phyloP scores from a whole-genome alignment of 2,888 invertebrate genomes.

The Poecilobothrus nobilitatus region DNA sequence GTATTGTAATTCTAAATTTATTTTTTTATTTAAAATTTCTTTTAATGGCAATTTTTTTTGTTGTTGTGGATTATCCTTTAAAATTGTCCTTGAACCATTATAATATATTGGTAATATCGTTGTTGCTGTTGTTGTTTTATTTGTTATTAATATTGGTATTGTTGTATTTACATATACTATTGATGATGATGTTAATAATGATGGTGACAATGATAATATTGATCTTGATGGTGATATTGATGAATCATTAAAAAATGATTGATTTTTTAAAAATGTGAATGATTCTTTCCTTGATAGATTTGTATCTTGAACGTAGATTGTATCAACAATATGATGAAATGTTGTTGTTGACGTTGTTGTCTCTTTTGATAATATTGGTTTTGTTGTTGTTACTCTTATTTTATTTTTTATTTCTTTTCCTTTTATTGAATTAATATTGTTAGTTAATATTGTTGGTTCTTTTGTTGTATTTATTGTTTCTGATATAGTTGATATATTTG shows the following conservation, averaged over 20 bases:
- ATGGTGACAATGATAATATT: constrained; percentile 15
- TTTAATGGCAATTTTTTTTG: not conserved
- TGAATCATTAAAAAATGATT: not conserved
- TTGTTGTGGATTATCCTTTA: constrained; percentile 17
- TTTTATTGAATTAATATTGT: constrained; percentile 13
- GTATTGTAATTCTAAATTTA: not conserved
- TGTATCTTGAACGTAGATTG: not conserved
- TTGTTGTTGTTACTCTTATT: constrained; percentile 12
- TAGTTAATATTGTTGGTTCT: not conserved
- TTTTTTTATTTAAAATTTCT: not conserved
- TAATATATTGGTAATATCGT: constrained; percentile 33
- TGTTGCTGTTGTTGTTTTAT: constrained; percentile 18
- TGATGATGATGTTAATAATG: constrained; percentile 11
- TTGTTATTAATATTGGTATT: not conserved
- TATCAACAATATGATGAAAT: constrained; percentile 12
- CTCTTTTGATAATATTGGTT: constrained; percentile 14
- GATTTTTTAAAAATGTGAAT: constrained; percentile 10
- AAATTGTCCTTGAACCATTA: constrained; percentile 34
- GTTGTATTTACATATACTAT: no score
- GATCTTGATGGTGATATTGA: not conserved
- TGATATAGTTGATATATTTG: constrained; percentile 18
- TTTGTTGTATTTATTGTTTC: constrained; percentile 15
- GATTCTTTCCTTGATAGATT: constrained; percentile 12
- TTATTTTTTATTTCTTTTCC: constrained; percentile 16
- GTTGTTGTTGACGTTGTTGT: constrained; percentile 28